Percentiles rank a stretch among this genome's conserved stretches.
phyloP scores from a whole-genome alignment of 2,797 vertebrate species.

The Hirundo rustica region DNA sequence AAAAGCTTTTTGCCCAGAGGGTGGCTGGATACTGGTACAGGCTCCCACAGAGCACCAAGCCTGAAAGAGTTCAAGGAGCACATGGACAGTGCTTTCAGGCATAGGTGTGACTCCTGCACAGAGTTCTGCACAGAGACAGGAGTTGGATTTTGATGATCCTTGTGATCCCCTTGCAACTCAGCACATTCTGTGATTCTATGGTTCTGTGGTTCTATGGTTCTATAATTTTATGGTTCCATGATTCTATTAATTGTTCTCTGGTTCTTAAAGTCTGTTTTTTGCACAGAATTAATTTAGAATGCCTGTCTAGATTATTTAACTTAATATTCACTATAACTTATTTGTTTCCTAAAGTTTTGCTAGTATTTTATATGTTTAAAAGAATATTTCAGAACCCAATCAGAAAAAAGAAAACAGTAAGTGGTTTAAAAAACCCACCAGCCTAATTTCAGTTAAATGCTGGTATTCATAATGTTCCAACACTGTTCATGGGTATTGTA shows the following conservation, averaged over 20 bases:
- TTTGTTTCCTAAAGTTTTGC: conserved; percentile 61
- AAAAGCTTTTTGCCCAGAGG: background rate
- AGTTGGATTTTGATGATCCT: background rate
- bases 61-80: background rate
- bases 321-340: conserved; percentile 61
- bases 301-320: conserved; percentile 66
- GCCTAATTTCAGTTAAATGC: conserved; percentile 44
- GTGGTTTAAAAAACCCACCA: background rate
- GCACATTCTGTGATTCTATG: background rate
- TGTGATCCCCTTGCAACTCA: background rate
- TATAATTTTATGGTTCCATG: background rate
- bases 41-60: background rate
- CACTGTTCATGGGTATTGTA: conserved; percentile 39
- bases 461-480: conserved; percentile 58
- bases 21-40: background rate
- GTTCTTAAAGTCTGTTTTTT: conserved; percentile 12
- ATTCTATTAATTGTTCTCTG: background rate
- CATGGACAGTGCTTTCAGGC: background rate
- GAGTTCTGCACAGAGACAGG: background rate
- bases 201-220: background rate
- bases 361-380: conserved; percentile 63
- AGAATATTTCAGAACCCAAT: conserved; percentile 59
- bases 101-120: background rate
- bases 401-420: conserved; percentile 30
- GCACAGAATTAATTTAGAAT: conserved; percentile 52